Percentiles rank a stretch among this genome's conserved stretches.
phyloP scores from a whole-genome alignment of 2,888 invertebrate genomes.

The Nipponacmea schrenckii region DNA sequence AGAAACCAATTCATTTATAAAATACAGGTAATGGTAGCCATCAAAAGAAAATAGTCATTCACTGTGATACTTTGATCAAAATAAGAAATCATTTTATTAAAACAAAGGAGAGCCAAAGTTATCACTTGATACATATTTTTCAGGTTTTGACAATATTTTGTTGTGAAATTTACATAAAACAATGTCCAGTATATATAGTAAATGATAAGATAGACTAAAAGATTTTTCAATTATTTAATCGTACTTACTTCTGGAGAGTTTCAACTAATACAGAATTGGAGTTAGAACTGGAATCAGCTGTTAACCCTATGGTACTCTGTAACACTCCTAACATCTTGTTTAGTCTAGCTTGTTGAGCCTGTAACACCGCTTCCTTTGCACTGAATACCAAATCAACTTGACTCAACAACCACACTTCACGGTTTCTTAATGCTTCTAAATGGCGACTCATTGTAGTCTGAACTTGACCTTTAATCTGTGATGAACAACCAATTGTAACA shows the following conservation, averaged over 20 bases:
- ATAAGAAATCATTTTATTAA: no score
- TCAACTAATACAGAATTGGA: background rate
- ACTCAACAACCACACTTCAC: slow-evolving; percentile 61
- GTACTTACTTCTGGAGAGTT: background rate
- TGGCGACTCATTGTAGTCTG: slow-evolving; percentile 60
- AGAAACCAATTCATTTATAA: background rate
- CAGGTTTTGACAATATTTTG: no score
- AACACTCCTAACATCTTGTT: slow-evolving; percentile 58
- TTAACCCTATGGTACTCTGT: slow-evolving; percentile 31
- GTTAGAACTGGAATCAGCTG: background rate
- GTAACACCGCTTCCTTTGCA: slow-evolving; percentile 60
- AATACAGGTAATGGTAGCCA: no score
- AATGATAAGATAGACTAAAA: no score
- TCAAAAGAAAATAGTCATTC: no score
- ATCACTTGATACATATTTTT: no score
- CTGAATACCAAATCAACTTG: slow-evolving; percentile 61
- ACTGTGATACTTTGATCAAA: no score
- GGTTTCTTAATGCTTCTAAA: slow-evolving; percentile 57
- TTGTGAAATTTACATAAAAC: no score
- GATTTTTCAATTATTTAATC: background rate
- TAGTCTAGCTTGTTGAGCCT: slow-evolving; percentile 56
- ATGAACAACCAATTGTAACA: background rate
- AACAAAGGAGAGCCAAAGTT: no score
- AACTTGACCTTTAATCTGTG: slow-evolving; percentile 61
- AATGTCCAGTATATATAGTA: no score